These are phyloP conservation scores for Hymenochirus boettgeri DNA, from an alignment of 2,113 vertebrate genomes.

Conservation along the genomic window DNA sequence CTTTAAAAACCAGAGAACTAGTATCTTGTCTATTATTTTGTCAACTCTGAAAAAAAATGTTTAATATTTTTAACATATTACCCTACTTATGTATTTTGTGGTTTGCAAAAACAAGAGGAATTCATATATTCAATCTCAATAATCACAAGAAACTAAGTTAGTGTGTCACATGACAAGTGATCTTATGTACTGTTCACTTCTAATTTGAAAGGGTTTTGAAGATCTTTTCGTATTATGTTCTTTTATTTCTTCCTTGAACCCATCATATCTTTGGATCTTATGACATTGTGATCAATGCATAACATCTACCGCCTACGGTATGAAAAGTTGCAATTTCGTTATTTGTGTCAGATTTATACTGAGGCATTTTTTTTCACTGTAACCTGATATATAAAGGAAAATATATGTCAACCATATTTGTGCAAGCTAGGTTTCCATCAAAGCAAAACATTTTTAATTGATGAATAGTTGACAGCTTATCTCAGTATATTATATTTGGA, in stretches of 20 bases:
- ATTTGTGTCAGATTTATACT: slow-evolving; percentile 25
- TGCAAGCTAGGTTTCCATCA: neutral
- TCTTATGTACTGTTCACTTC: slow-evolving; percentile 4
- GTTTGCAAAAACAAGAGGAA: too few relatives aligned
- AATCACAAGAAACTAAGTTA: too few relatives aligned
- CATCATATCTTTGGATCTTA: slow-evolving; percentile 15
- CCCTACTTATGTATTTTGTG: neutral
- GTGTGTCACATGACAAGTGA: too few relatives aligned
- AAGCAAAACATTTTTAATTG: neutral
- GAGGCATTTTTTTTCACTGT: slow-evolving; percentile 24
- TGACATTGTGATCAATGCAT: slow-evolving; percentile 32
- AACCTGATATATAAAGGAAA: slow-evolving; percentile 24
- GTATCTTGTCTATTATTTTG: neutral
- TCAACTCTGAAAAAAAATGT: neutral
- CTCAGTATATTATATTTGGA: too few relatives aligned
- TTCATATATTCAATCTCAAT: too few relatives aligned
- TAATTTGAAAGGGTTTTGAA: slow-evolving; percentile 9
- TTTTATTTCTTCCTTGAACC: slow-evolving; percentile 18
- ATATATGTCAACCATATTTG: slow-evolving; percentile 18
- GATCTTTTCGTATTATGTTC: slow-evolving; percentile 17
- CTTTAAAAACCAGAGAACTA: neutral
- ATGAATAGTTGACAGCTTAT: neutral
- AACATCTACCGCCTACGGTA: slow-evolving; percentile 23
- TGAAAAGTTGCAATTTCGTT: slow-evolving; percentile 24
- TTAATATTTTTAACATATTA: neutral